Base-by-base conservation (phyloP, 2,797 vertebrate genomes). In the Molossus alvarezi region DNA sequence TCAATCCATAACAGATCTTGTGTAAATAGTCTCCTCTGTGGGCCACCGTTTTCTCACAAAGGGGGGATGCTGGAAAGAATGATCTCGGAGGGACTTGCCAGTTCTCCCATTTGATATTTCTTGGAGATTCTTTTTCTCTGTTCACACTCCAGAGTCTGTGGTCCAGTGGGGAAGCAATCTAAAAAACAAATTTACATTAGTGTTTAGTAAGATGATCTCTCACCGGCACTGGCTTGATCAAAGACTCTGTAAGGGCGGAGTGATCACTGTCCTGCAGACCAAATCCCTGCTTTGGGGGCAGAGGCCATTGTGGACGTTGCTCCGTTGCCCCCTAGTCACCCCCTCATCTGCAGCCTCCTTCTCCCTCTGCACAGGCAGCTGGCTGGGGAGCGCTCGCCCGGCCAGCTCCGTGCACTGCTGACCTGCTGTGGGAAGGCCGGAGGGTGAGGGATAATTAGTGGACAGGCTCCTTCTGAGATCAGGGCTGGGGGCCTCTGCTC, bases 381-480 rank as follows among this genome's bases (percentile, higher is more conserved):
- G 79, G 62, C 5, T 15, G 17, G 45, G 55, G 5, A 64, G 27
- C 45, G 4, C 79, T 23, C 20, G 12, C 48, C 29, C 62, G 75
- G 80, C 57, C 37, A 77, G 91, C 79, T 55, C 73, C 2, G 0
- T 21, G 53, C 1, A 4, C 90, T 71, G 75, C 75, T 81, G 72
- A 51, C 76, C 55, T 76, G 82, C 65, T 73, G 18, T 69, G 67
- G 29, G 58, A 88, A 91, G 83, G n/a, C 90, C 0, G 12, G 69
- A 65, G 84, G 94, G 79, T 18, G 9, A 51, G 20, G 64, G n/a
- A 60, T 92, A 33, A 79, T 65, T 75, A 80, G 60, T 67, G 64
- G 80, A 55, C 0, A 12, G 53, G 51, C 21, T 6, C 13, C 57
- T 80, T 67, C 65, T 33, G 75, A 67, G 65, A 51, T 62, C 14